Evolutionary conservation across 1,140 invertebrate genomes (phyloP).

Genomic region (Dolichoris vasculosae): DNA sequence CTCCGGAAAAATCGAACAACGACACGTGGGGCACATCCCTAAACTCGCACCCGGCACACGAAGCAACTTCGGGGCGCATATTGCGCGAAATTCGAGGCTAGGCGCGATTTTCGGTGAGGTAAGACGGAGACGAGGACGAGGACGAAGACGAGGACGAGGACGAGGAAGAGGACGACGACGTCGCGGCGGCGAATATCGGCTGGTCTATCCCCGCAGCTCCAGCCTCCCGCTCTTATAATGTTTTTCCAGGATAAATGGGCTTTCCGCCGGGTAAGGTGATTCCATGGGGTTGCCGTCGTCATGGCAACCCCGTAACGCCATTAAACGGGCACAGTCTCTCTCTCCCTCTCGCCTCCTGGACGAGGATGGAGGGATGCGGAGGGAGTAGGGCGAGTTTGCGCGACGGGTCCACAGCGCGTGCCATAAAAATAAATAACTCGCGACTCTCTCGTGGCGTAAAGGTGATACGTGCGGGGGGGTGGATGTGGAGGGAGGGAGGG

Average conservation of each 20-base stretch:
- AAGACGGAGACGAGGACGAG: background rate
- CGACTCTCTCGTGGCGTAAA: conserved; percentile 60
- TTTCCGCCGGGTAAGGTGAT: conserved; percentile 67
- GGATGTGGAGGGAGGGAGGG: too few species aligned
- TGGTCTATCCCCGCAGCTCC: conserved; percentile 2
- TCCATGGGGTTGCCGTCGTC: conserved; percentile 70
- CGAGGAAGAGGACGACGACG: too few species aligned
- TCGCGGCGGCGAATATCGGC: conserved; percentile 44
- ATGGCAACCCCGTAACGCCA: conserved; percentile 74
- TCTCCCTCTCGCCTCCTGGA: conserved; percentile 14
- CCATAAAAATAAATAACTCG: conserved; percentile 74
- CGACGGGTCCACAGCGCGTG: conserved; percentile 31
- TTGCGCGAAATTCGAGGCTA: background rate
- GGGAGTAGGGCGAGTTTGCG: conserved; percentile 5
- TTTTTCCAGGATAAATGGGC: conserved; percentile 75
- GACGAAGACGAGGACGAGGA: too few species aligned
- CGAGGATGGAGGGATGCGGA: background rate
- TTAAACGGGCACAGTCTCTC: conserved; percentile 64
- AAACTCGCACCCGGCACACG: too few species aligned
- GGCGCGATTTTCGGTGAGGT: background rate
- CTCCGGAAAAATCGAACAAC: background rate
- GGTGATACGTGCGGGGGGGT: conserved; percentile 58
- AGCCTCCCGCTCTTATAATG: conserved; percentile 70
- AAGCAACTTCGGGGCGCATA: background rate
- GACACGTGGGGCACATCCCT: too few species aligned